phyloP scores from a whole-genome alignment of 2,888 invertebrate genomes.

The Mycalesis mineus region DNA sequence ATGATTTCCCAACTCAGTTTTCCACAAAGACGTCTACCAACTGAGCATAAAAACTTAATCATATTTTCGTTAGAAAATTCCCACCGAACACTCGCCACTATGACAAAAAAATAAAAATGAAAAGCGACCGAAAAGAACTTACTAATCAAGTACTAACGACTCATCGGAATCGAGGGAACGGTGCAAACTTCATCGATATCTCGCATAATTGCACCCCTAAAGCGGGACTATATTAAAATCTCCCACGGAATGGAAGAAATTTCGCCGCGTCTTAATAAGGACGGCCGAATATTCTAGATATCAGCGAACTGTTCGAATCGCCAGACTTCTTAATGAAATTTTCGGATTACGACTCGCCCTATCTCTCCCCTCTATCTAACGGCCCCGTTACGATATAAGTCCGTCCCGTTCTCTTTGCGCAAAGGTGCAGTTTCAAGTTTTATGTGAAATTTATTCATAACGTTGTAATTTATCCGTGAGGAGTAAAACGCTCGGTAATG shows the following conservation, averaged over 20 bases:
- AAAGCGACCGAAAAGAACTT: conserved; percentile 29
- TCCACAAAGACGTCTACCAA: too few species aligned
- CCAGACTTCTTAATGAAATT: conserved; percentile 76
- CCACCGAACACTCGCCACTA: conserved; percentile 7
- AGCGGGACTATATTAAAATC: conserved; percentile 60
- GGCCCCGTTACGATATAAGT: conserved; percentile 31
- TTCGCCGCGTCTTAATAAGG: conserved; percentile 62
- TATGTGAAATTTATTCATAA: conserved; percentile 80
- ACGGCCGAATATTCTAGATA: conserved; percentile 70
- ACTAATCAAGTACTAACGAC: conserved; percentile 43
- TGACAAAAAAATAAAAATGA: conserved; percentile 21
- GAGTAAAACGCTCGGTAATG: conserved; percentile 72
- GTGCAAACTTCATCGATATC: conserved; percentile 40
- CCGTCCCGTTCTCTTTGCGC: conserved; percentile 58
- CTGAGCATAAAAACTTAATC: conserved; percentile 4
- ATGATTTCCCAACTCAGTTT: too few species aligned
- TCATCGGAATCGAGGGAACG: conserved; percentile 38
- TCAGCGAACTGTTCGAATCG: conserved; percentile 69
- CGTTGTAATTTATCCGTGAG: conserved; percentile 75
- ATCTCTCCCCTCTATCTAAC: conserved; percentile 44
- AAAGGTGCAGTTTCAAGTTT: conserved; percentile 76
- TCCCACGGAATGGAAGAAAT: conserved; percentile 58
- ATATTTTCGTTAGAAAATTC: background rate
- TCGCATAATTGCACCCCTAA: conserved; percentile 52
- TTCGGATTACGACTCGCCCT: conserved; percentile 70